Conservation (phyloP, 2,888 invertebrate species). For the Anthrax anthrax region DNA sequence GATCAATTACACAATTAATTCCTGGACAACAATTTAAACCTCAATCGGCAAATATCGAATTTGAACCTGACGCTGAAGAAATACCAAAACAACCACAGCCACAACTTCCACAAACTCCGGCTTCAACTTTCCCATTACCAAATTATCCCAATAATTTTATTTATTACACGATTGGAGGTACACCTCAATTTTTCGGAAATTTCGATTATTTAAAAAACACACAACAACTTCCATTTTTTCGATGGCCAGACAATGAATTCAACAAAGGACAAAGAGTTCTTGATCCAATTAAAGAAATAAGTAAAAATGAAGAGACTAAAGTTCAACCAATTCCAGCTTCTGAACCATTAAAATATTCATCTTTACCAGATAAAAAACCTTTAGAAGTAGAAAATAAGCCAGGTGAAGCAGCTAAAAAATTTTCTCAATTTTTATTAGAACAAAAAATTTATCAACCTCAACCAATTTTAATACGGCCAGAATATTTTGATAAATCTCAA, state of each 20-base stretch:
- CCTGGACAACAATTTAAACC: background rate
- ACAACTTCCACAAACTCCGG: conserved; percentile 11
- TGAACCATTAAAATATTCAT: background rate
- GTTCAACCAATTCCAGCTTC: background rate
- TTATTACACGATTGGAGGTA: conserved; percentile 42
- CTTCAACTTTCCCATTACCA: background rate
- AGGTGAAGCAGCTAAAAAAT: conserved; percentile 1
- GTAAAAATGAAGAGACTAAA: conserved; percentile 9
- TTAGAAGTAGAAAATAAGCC: background rate
- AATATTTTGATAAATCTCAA: background rate
- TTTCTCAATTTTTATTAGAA: conserved; percentile 1
- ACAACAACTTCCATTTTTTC: conserved; percentile 13
- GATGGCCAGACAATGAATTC: background rate
- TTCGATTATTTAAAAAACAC: conserved; percentile 16
- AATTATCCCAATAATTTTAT: conserved; percentile 1
- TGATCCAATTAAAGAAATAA: conserved; percentile 14
- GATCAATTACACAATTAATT: background rate
- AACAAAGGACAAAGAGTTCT: conserved; percentile 10
- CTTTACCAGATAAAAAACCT: background rate
- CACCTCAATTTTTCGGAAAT: conserved; percentile 32
- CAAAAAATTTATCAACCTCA: conserved; percentile 5
- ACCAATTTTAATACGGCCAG: background rate
- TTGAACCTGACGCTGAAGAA: conserved; percentile 7
- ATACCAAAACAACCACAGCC: conserved; percentile 13
- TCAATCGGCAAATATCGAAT: conserved; percentile 2